Conservation (phyloP, 2,888 invertebrate genomes). For the Himalopsyche kuldschensis region DNA sequence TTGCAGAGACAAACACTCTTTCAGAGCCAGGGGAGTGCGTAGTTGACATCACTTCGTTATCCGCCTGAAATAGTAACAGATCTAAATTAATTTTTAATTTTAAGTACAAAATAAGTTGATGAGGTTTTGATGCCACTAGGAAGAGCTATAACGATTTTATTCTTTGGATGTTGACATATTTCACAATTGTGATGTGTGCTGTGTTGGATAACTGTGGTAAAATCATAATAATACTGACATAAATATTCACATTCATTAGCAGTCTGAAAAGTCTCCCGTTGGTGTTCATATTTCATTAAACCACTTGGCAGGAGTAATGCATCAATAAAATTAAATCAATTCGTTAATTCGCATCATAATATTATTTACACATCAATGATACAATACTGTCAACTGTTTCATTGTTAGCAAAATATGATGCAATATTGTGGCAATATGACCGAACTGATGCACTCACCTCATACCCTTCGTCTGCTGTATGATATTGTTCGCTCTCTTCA, state of each 20-base stretch:
- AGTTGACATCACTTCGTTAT: conserved; percentile 55
- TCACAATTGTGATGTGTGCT: no score
- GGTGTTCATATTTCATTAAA: background rate
- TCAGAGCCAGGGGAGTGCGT: conserved; percentile 1
- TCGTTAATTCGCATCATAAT: background rate
- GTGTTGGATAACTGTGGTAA: background rate
- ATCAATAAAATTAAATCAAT: background rate
- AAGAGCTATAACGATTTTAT: no score
- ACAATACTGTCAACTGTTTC: background rate
- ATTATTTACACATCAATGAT: background rate
- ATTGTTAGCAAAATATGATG: background rate
- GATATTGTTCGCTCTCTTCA: conserved; percentile 54
- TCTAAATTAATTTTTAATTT: no score
- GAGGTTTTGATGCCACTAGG: no score
- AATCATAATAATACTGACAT: background rate
- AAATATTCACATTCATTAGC: background rate
- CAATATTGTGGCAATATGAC: background rate
- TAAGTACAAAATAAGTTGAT: no score
- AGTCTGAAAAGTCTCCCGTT: background rate
- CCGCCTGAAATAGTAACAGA: conserved; percentile 51
- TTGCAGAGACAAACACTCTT: conserved; percentile 21
- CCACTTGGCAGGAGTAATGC: background rate
- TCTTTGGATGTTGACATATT: background rate
- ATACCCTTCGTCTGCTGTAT: conserved; percentile 64
- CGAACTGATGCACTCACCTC: conserved; percentile 47